These are phyloP conservation scores for Caenorhabditis sp. DNA, from an alignment of 2,888 invertebrate genomes.

Conservation along the genomic window DNA sequence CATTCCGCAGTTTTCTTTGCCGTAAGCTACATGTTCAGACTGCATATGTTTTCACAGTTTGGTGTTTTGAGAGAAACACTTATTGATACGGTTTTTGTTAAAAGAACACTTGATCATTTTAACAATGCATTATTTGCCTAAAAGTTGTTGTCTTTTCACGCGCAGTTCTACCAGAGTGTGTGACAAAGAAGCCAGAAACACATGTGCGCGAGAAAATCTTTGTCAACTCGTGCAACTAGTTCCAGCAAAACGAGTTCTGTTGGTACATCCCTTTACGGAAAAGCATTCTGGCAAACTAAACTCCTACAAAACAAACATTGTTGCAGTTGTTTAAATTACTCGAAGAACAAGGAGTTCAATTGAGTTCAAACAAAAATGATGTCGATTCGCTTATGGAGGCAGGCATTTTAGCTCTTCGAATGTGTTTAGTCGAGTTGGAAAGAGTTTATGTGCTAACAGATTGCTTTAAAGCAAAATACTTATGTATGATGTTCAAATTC, in stretches of 20 bases:
- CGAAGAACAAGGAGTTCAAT: conserved; percentile 47
- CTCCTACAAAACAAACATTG: conserved; percentile 16
- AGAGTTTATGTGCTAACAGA: conserved; percentile 45
- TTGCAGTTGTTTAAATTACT: conserved; percentile 66
- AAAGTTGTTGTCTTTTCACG: neutral
- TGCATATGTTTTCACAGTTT: no score
- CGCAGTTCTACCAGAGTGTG: conserved; percentile 18
- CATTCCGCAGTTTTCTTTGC: no score
- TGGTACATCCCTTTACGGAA: conserved; percentile 39
- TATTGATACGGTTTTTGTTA: no score
- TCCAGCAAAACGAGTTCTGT: conserved; percentile 34
- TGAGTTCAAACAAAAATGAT: conserved; percentile 52
- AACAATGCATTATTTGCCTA: conserved; percentile 34
- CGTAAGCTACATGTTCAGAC: no score
- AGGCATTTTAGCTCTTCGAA: conserved; percentile 55
- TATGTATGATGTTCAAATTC: conserved; percentile 16
- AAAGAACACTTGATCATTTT: conserved; percentile 33
- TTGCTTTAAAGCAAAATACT: conserved; percentile 60
- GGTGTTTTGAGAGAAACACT: no score
- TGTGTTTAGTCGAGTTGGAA: conserved; percentile 64
- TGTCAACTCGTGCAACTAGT: conserved; percentile 30
- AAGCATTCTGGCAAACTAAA: conserved; percentile 34
- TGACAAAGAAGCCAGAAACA: conserved; percentile 8
- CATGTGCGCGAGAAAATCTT: conserved; percentile 7
- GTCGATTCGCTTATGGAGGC: conserved; percentile 61